Percentiles rank a stretch among this genome's conserved stretches.
Conservation (phyloP, 2,888 invertebrate species). For the Tipula unca region DNA sequence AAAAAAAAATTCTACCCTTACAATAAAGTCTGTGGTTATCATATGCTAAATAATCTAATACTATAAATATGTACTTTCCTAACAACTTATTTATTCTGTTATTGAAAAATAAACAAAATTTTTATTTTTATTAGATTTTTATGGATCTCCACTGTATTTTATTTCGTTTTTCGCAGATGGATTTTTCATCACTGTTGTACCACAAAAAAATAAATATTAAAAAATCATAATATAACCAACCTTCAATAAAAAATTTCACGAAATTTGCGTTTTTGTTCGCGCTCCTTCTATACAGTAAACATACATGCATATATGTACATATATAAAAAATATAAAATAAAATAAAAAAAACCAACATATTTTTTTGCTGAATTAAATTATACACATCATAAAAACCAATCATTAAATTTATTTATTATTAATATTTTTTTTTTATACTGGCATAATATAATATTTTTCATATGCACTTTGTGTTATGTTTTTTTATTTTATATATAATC, state of each 20-base stretch:
- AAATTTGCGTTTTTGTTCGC: neutral
- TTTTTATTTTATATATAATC: no score
- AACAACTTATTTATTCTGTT: neutral
- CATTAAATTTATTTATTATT: constrained; percentile 2
- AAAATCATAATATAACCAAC: neutral
- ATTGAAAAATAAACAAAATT: neutral
- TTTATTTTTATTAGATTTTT: neutral
- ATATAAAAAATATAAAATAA: no score
- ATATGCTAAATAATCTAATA: neutral
- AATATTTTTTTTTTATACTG: neutral
- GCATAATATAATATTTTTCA: neutral
- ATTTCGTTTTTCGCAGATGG: neutral
- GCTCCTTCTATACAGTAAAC: neutral
- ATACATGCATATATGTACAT: neutral
- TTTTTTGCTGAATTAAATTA: constrained; percentile 8
- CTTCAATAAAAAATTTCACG: neutral
- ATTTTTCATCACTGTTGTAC: neutral
- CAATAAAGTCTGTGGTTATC: neutral
- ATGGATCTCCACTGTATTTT: neutral
- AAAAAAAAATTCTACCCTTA: neutral
- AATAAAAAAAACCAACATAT: neutral
- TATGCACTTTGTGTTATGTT: neutral
- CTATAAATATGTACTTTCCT: neutral
- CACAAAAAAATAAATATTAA: neutral
- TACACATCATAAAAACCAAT: neutral